Base-by-base conservation (phyloP, 2,113 vertebrate genomes). In the Amazona vittata region DNA sequence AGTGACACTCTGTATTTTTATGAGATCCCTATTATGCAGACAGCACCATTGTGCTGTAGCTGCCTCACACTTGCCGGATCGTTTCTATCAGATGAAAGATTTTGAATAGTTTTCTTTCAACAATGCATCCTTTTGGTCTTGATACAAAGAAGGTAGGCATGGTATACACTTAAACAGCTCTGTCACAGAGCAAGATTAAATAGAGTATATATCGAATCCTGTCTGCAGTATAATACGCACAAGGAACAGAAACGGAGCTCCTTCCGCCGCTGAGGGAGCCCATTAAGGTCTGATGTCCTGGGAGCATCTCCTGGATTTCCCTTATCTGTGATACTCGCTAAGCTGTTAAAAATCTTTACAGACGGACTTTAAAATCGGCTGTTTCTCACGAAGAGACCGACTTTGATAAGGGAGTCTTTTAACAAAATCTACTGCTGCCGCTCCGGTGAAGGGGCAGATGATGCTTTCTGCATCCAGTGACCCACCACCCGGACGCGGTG, bases 41-140 rank as follows among this genome's bases (percentile, higher is more conserved):
- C 95, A 95, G 94, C 92, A 91, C 73, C 94, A 97, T 97, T 97
- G 96, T 97, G 93, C 89, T 91, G 94, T 52, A 91, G 96, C 96
- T 97, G 96, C 96, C 96, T 96, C 91, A 91, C 96, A 93, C 96
- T 97, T 97, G 91, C 94, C 53, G 95, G 96, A 97, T 97, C 96
- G 86, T 94, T 97, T 97, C 96, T 97, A 97, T 97, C 96, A 97
- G 96, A 96, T 97, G 96, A 97, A 97, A 97, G 96, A 97, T 97
- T 97, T 94, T 97, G 96, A 97, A 97, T 97, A 96, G 96, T 96
- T 97, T 97, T 96, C 96, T 97, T 96, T 97, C 96, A 96, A 97
- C 96, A 97, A 97, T 95, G 96, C 95, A 96, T 97, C 95, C 96
- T 96, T 97, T 96, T 94, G 96, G 96, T 97, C 95, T 91, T 74